Percentiles rank a stretch among this genome's conserved stretches.
These are phyloP conservation scores for Mamestra configurata DNA, from an alignment of 1,140 invertebrate genomes.

Conservation along the genomic window DNA sequence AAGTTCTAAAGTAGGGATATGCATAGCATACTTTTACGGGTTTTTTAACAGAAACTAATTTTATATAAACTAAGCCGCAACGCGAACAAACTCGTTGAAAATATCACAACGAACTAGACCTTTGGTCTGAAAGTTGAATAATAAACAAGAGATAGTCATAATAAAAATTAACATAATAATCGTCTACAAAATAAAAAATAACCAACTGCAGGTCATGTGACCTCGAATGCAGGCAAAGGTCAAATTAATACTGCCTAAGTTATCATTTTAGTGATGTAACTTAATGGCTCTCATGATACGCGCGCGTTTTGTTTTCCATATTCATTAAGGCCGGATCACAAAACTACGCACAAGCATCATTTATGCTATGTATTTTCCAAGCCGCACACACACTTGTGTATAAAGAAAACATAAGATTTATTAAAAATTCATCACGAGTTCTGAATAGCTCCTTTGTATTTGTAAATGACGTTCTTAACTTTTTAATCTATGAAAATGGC, in stretches of 20 bases:
- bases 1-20: too few relatives aligned
- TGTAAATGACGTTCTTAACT: background rate
- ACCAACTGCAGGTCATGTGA: background rate
- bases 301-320: conserved; percentile 2
- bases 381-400: background rate
- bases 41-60: too few relatives aligned
- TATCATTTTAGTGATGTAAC: background rate
- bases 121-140: too few relatives aligned
- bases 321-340: background rate
- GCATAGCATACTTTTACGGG: too few relatives aligned
- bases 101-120: too few relatives aligned
- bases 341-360: conserved; percentile 7
- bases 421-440: conserved; percentile 13
- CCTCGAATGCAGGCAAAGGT: background rate
- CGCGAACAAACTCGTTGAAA: too few relatives aligned
- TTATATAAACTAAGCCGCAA: too few relatives aligned
- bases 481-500: background rate
- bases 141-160: too few relatives aligned
- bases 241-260: background rate
- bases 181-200: background rate
- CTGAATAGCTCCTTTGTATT: background rate
- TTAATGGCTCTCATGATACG: background rate
- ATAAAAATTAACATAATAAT: background rate
- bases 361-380: conserved; percentile 10
- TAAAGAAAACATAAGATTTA: conserved; percentile 15